phyloP scores from a whole-genome alignment of 2,113 vertebrate species.

The Syngnathoides biaculeatus region DNA sequence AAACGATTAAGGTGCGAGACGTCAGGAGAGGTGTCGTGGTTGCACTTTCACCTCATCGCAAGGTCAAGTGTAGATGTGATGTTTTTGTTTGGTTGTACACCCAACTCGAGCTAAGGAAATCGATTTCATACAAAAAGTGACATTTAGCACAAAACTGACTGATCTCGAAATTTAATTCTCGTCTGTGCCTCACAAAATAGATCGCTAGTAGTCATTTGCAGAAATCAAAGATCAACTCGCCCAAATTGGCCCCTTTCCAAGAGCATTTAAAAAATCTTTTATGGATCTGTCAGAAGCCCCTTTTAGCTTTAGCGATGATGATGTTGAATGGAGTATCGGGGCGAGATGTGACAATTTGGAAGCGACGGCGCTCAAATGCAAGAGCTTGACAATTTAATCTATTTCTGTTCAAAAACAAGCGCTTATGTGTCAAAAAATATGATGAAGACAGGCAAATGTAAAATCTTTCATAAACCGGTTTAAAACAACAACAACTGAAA shows the following conservation, averaged over 20 bases:
- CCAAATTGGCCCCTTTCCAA: conserved; percentile 31
- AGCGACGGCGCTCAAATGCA: conserved; percentile 3
- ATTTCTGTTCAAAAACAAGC: conserved; percentile 24
- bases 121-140: too few species aligned
- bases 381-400: conserved; percentile 33
- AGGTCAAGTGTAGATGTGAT: too few species aligned
- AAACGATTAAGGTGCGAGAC: neutral
- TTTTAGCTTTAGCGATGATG: conserved; percentile 26
- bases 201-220: neutral
- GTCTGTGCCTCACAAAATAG: neutral
- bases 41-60: conserved; percentile 13
- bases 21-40: neutral
- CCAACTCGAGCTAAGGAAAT: too few species aligned
- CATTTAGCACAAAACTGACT: neutral
- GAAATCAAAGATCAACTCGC: neutral
- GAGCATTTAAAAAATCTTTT: conserved; percentile 36
- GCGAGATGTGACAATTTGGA: conserved; percentile 37
- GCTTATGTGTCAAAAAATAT: conserved; percentile 23
- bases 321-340: conserved; percentile 30
- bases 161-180: neutral
- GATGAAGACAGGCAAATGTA: conserved; percentile 31
- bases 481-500: conserved; percentile 56
- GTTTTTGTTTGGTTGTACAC: neutral
- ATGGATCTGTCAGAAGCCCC: conserved; percentile 39
- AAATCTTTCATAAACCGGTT: conserved; percentile 53